Evolutionary conservation across 1,140 invertebrate species (phyloP), one percentile per base, ranked within the genome.

Genomic region (Bombus breviceps): DNA sequence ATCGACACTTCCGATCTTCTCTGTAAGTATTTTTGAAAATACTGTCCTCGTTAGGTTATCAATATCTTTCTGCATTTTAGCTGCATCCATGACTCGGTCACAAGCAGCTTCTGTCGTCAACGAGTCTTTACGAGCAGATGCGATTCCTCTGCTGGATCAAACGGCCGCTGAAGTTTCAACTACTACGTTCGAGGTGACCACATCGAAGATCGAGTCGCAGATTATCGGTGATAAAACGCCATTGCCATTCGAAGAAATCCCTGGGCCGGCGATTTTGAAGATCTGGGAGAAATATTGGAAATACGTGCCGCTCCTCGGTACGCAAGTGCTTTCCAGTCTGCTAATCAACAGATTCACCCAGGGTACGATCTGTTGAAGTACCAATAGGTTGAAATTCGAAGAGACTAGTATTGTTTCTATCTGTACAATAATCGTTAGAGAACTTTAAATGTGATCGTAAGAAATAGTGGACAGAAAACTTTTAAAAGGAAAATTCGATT

Each of bases 271-370:
- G 53, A 92, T 96, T 34, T 92, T 97, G 9, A 96, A 96, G 88
- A 91, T 96, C 43, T 94, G 96, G 86, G 95, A 96, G 13, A 96
- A 95, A 86, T 94, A 96, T 81, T 96, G 96, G 94, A 95, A 95
- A 90, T 96, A 96, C 92, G 92, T 97, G 83, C 96, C 96, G 37
- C 92, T 96, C 81, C 90, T 97, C 79, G 96, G 96, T 90, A 96
- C 96, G 87, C 96, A 97, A 95, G 89, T 97, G 83, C 96, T 96
- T 87, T 96, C 95, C 87, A 95, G 96, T 91, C 88, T 96, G 89
- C 92, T 97, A 86, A 96, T 96, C 85, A 95, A 96, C 92, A 94
- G 95, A 81, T 93, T 97, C 81, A 96, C 95, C 88, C 93, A 96
- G 87, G 96, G 96, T 96, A 96, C 92, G 94, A 94, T 82, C 90